Evolutionary conservation across 2,888 invertebrate species (phyloP).

Genomic region (Melolontha melolontha): DNA sequence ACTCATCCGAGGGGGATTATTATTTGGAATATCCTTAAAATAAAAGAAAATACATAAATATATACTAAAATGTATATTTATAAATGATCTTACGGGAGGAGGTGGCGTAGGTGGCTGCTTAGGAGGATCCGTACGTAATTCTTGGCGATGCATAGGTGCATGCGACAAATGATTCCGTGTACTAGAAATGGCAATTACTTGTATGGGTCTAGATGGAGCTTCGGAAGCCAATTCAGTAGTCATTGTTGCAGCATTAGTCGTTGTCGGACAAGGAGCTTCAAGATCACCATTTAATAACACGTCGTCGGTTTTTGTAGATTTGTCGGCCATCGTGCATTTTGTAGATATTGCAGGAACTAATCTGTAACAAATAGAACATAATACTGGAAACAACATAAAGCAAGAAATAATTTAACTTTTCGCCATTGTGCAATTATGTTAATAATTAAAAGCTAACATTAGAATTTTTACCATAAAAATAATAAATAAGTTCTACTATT

Average conservation of each 20-base stretch:
- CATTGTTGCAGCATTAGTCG: conserved; percentile 70
- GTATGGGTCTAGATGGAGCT: conserved; percentile 56
- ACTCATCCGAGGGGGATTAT: conserved; percentile 67
- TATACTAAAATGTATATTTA: neutral
- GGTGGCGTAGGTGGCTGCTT: conserved; percentile 55
- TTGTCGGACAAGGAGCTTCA: conserved; percentile 62
- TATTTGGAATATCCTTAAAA: conserved; percentile 48
- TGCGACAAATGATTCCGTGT: conserved; percentile 49
- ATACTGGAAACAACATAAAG: too few relatives aligned
- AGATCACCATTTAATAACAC: conserved; percentile 60
- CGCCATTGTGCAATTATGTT: too few relatives aligned
- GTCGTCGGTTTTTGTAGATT: conserved; percentile 77
- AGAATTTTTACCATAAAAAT: too few relatives aligned
- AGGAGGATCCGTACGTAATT: conserved; percentile 46
- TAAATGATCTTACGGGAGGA: conserved; percentile 50
- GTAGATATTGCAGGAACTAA: conserved; percentile 62
- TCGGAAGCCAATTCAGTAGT: conserved; percentile 64
- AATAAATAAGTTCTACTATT: too few relatives aligned
- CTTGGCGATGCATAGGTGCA: conserved; percentile 46
- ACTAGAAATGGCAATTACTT: conserved; percentile 55
- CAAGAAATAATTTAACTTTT: too few relatives aligned
- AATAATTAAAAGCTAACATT: too few relatives aligned
- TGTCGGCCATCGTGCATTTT: conserved; percentile 72
- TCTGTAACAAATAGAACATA: conserved; percentile 49
- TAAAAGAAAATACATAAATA: neutral